These are phyloP conservation scores for Macrotus californicus DNA, from an alignment of 2,113 vertebrate species.

Conservation along the genomic window DNA sequence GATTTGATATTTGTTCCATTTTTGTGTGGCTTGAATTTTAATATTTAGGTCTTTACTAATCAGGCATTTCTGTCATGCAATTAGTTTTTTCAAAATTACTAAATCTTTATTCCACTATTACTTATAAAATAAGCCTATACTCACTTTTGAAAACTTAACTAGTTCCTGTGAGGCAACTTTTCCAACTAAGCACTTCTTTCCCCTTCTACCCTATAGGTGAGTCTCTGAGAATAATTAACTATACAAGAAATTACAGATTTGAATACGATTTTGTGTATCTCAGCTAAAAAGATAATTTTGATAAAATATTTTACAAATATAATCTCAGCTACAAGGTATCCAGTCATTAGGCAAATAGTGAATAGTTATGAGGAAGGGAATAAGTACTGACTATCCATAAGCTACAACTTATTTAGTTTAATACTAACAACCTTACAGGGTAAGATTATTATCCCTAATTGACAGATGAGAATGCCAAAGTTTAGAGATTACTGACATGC, in stretches of 20 bases:
- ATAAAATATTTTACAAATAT: constrained; percentile 22
- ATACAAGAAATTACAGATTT: background rate
- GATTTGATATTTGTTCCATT: background rate
- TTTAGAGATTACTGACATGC: background rate
- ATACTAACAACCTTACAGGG: background rate
- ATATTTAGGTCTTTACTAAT: background rate
- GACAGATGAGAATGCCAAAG: background rate
- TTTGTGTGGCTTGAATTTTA: background rate
- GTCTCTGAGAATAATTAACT: background rate
- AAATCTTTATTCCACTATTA: background rate
- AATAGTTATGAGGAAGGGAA: background rate
- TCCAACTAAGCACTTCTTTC: background rate
- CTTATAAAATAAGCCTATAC: background rate
- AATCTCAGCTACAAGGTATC: background rate
- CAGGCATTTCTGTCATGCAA: background rate
- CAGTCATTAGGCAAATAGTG: background rate
- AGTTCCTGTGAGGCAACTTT: background rate
- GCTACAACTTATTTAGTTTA: background rate
- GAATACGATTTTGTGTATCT: background rate
- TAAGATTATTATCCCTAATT: background rate
- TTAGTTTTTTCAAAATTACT: background rate
- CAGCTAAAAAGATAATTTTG: background rate
- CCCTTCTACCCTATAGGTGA: background rate
- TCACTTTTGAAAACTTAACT: background rate
- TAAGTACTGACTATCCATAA: background rate